phyloP scores from a whole-genome alignment of 2,113 vertebrate genomes.

The Macquaria ambigua region DNA sequence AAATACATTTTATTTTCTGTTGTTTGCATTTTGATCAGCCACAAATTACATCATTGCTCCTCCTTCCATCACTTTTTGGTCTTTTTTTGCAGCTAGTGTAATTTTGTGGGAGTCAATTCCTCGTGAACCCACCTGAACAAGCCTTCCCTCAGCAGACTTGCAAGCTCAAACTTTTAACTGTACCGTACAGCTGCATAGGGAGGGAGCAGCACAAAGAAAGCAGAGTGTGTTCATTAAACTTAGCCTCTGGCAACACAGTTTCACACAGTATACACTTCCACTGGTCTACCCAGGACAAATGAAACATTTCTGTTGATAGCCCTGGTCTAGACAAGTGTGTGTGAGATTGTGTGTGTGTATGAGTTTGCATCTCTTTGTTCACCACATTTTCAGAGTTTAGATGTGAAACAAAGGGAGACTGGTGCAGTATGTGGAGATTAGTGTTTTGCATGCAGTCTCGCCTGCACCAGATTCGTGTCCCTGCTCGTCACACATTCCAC shows the following conservation, averaged over 20 bases:
- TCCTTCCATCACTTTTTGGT: not conserved
- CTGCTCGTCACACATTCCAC: conserved; percentile 81
- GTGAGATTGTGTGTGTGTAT: not conserved
- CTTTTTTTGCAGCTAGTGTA: not conserved
- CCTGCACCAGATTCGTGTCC: conserved; percentile 73
- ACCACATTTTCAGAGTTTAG: not conserved
- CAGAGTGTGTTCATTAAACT: conserved; percentile 45
- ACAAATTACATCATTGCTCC: not conserved
- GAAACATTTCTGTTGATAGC: conserved; percentile 10
- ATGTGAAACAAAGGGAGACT: conserved; percentile 1
- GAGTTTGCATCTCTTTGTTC: conserved; percentile 30
- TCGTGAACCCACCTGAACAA: conserved; percentile 54
- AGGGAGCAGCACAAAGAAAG: conserved; percentile 54
- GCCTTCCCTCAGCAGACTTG: conserved; percentile 10
- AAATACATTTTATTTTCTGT: not conserved
- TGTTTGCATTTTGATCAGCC: not conserved
- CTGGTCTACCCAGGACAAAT: conserved; percentile 9
- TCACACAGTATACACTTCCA: conserved; percentile 9
- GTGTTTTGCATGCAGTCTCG: conserved; percentile 49
- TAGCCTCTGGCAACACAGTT: conserved; percentile 38
- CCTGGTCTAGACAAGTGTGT: conserved; percentile 7
- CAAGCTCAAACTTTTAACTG: conserved; percentile 45
- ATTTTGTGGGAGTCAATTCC: conserved; percentile 20
- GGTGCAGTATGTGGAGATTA: conserved; percentile 42
- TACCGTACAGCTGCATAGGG: conserved; percentile 48